Evolutionary conservation across 2,113 vertebrate genomes (phyloP).

Genomic region (Mionectes macconnelli): DNA sequence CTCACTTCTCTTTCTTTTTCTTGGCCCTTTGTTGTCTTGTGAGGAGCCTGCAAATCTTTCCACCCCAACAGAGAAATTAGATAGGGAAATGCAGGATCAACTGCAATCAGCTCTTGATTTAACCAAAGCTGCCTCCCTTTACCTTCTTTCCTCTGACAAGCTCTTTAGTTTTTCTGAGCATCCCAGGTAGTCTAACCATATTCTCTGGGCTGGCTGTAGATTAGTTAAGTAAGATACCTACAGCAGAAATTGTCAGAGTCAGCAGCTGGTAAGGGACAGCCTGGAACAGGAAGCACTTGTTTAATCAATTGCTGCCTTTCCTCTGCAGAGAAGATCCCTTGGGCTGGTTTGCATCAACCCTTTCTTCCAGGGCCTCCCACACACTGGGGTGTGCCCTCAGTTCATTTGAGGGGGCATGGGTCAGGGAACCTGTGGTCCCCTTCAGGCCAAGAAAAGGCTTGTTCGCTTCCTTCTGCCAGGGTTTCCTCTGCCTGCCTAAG

Average conservation of each 20-base stretch:
- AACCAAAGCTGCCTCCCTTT: neutral
- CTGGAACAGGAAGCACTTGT: neutral
- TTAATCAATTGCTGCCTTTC: neutral
- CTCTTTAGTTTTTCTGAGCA: neutral
- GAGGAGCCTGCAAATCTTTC: neutral
- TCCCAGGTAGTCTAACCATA: neutral
- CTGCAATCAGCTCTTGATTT: neutral
- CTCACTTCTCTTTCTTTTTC: neutral
- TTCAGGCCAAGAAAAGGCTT: neutral
- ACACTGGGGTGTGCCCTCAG: neutral
- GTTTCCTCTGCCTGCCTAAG: neutral
- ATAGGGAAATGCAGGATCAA: neutral
- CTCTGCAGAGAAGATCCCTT: neutral
- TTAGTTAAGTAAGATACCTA: rapidly evolving
- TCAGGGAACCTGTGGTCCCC: neutral
- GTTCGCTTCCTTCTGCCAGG: neutral
- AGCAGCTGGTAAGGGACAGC: neutral
- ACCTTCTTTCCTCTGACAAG: neutral
- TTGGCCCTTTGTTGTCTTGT: neutral
- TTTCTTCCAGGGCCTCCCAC: neutral
- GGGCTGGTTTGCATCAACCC: neutral
- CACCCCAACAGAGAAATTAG: neutral
- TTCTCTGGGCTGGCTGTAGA: neutral
- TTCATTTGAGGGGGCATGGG: neutral
- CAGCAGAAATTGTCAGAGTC: neutral